A percentile compares a stretch with the other conserved stretches of the same genome.
Evolutionary conservation across 2,888 invertebrate genomes (phyloP).

Genomic region (Ganaspis brasiliensis): DNA sequence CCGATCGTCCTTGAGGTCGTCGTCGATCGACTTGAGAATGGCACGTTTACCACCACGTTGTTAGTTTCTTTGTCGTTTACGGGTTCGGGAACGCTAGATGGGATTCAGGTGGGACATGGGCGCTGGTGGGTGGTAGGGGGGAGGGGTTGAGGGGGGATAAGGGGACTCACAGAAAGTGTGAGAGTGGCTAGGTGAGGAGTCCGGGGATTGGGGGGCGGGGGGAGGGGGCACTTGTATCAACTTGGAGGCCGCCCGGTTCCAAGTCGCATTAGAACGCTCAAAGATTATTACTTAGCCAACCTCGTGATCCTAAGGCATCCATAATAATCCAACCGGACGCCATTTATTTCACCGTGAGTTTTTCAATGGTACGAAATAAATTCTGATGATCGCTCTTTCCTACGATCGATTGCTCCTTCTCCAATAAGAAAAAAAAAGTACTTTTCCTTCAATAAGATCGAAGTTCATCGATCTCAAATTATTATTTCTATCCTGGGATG

Average conservation of each 20-base stretch:
- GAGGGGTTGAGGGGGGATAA: slow-evolving; percentile 48
- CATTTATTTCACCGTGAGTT: slow-evolving; percentile 54
- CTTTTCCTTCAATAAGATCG: slow-evolving; percentile 12
- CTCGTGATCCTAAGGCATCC: slow-evolving; percentile 77
- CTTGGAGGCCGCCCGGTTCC: slow-evolving; percentile 76
- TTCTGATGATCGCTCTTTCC: slow-evolving; percentile 54
- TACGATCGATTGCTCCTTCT: slow-evolving; percentile 24
- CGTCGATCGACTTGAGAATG: slow-evolving; percentile 61
- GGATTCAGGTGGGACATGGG: slow-evolving; percentile 55
- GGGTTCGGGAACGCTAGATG: slow-evolving; percentile 62
- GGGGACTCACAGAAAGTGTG: slow-evolving; percentile 44
- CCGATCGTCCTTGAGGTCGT: slow-evolving; percentile 64
- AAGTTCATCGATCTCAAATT: not conserved
- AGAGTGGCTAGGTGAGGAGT: not conserved
- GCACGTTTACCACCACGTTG: slow-evolving; percentile 59
- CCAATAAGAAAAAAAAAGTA: slow-evolving; percentile 49
- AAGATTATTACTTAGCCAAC: slow-evolving; percentile 78
- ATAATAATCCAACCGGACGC: slow-evolving; percentile 71
- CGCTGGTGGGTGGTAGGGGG: slow-evolving; percentile 45
- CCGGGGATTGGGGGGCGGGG: slow-evolving; percentile 39
- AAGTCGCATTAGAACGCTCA: slow-evolving; percentile 76
- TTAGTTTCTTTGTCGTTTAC: slow-evolving; percentile 63
- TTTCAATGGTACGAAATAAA: slow-evolving; percentile 62
- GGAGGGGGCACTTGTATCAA: slow-evolving; percentile 64
- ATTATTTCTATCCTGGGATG: no score